These are phyloP conservation scores for Phymanthus crucifer DNA, from an alignment of 92 coral and sea anemone species.

Conservation along the genomic window DNA sequence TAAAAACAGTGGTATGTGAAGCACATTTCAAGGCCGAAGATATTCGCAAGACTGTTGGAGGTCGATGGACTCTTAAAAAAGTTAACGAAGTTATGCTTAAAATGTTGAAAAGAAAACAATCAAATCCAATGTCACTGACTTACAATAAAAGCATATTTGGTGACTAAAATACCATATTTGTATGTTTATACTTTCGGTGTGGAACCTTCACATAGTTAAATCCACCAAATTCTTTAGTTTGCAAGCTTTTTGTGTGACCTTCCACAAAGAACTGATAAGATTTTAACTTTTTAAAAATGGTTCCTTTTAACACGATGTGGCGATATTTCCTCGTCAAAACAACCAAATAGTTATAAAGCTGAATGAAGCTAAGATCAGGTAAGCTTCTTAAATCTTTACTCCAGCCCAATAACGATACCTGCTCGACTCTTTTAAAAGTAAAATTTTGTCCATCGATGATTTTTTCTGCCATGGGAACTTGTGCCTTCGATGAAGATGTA, in stretches of 20 bases:
- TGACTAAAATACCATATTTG: neutral
- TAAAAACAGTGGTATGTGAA: neutral
- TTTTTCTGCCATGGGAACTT: no score
- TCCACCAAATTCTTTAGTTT: conserved; percentile 41
- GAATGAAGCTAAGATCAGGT: conserved; percentile 9
- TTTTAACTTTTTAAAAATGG: conserved; percentile 30
- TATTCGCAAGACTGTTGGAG: neutral
- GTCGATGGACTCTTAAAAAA: neutral
- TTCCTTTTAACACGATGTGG: conserved; percentile 22
- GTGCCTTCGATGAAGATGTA: neutral
- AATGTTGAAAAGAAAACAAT: neutral
- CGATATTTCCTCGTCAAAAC: conserved; percentile 12
- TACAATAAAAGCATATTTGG: neutral
- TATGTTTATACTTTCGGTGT: neutral
- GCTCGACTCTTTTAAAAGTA: neutral
- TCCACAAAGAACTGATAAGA: conserved; percentile 28
- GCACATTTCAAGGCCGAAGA: neutral
- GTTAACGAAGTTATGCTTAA: neutral
- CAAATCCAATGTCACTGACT: neutral
- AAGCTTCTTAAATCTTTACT: neutral
- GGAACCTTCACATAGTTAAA: conserved; percentile 42
- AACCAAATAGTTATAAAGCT: conserved; percentile 6
- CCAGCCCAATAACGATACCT: neutral
- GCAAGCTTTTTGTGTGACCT: conserved; percentile 41
- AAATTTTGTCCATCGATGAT: no score